Evolutionary conservation across 2,113 vertebrate genomes (phyloP).

Genomic region (Tychaedon coryphoeus): DNA sequence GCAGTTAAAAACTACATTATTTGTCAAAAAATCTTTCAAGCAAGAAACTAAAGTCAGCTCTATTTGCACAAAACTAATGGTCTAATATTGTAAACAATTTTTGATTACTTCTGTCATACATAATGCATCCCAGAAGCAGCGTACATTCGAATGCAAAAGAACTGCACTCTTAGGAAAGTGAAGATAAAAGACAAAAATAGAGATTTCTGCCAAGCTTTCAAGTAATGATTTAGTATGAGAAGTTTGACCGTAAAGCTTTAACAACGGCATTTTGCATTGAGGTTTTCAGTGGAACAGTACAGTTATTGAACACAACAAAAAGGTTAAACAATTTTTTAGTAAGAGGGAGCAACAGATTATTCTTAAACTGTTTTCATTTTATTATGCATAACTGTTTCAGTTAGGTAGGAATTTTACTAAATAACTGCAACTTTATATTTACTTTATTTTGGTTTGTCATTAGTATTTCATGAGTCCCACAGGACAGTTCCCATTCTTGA

Average conservation of each 20-base stretch:
- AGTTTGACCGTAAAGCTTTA: not conserved
- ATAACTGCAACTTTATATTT: not conserved
- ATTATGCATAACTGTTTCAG: not conserved
- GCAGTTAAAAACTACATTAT: not conserved
- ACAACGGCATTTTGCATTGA: not conserved
- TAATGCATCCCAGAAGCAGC: not conserved
- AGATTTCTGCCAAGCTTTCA: not conserved
- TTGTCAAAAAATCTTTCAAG: not conserved
- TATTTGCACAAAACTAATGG: not conserved
- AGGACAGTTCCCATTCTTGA: not conserved
- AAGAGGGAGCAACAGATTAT: not conserved
- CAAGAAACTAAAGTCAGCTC: not conserved
- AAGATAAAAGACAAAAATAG: not conserved
- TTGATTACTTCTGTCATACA: not conserved
- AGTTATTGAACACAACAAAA: not conserved
- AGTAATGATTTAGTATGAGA: not conserved
- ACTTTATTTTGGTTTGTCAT: not conserved
- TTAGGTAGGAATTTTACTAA: not conserved
- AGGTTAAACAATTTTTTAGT: not conserved
- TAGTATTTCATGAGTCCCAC: not conserved
- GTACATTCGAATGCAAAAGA: not conserved
- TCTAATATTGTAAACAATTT: not conserved
- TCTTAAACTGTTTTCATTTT: not conserved
- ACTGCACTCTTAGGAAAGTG: not conserved
- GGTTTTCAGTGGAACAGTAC: not conserved